Percentiles rank a stretch among this genome's conserved stretches.
phyloP scores from a whole-genome alignment of 2,113 vertebrate genomes.

The Genyomyrus donnyi region DNA sequence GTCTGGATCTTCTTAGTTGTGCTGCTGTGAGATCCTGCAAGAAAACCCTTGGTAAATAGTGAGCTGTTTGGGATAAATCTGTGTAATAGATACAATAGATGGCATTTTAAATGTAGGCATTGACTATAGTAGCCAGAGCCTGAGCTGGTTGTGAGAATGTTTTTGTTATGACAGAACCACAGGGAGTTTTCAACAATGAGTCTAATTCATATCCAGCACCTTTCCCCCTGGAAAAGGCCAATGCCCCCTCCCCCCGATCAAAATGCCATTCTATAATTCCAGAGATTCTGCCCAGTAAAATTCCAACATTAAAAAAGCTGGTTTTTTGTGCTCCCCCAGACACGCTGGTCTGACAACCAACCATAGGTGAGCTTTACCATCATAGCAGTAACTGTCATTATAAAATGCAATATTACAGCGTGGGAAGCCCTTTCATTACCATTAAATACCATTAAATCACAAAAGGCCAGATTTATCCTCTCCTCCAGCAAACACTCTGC shows the following conservation, averaged over 20 bases:
- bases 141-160: background rate
- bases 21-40: background rate
- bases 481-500: background rate
- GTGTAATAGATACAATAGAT: background rate
- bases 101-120: background rate
- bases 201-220: background rate
- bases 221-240: background rate
- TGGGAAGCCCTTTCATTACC: background rate
- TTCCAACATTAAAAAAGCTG: background rate
- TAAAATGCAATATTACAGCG: background rate
- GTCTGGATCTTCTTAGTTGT: background rate
- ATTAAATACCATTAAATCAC: background rate
- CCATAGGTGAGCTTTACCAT: background rate
- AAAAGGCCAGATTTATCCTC: background rate
- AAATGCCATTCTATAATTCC: background rate
- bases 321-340: background rate
- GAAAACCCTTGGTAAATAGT: background rate
- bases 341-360: background rate
- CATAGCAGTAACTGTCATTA: background rate
- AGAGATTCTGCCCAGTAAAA: background rate
- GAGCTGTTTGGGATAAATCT: background rate
- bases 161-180: background rate
- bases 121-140: background rate
- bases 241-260: background rate
- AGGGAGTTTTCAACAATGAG: background rate